Evolutionary conservation across 2,113 vertebrate genomes (phyloP), one percentile per base, ranked within the genome.

Genomic region (Syngnathoides biaculeatus): DNA sequence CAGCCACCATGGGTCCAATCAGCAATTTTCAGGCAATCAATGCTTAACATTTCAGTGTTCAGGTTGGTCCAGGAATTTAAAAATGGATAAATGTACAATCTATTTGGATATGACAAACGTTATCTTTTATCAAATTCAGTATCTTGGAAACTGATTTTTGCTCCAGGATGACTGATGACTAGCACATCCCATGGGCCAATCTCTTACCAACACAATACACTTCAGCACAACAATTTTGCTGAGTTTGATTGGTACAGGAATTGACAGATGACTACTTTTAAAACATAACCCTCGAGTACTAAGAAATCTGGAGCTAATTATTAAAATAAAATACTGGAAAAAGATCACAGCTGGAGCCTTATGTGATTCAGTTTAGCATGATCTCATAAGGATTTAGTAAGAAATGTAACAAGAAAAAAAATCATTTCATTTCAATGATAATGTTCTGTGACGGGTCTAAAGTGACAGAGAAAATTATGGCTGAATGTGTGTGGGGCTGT

Each of bases 201-300:
- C 69, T 74, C 72, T 80, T 64, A 65, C 47, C 35, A 47, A 35
- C 30, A 35, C 30, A 71, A 67, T 65, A 73, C 67, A 80, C 83
- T 77, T 80, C 70, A 84, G 78, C 69, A 75, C 74, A 76, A 81
- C 84, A 84, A 83, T 83, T 50, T 50, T 78, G 79, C 81, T 84
- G 79, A 80, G 78, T 79, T 75, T 79, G 74, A 83, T 77, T 75
- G 30, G 30, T 35, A 6, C 3, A 35, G 30, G 30, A 35, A 35
- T 35, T 35, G 30, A 6, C 30, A 35, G 4, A 6, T 6, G 30
- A 35, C 30, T 35, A 35, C 30, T 2, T 35, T 35, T 35, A 35
- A 35, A 35, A 35, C n/a, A n/a, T 5, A 35, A 35, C 2, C 30
- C 30, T 3, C 5, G 30, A 35, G 30, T 5, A 5, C 30, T 35